Evolutionary conservation across 2,797 vertebrate genomes (phyloP), one percentile per base, ranked within the genome.

Genomic region (Monodelphis domestica): DNA sequence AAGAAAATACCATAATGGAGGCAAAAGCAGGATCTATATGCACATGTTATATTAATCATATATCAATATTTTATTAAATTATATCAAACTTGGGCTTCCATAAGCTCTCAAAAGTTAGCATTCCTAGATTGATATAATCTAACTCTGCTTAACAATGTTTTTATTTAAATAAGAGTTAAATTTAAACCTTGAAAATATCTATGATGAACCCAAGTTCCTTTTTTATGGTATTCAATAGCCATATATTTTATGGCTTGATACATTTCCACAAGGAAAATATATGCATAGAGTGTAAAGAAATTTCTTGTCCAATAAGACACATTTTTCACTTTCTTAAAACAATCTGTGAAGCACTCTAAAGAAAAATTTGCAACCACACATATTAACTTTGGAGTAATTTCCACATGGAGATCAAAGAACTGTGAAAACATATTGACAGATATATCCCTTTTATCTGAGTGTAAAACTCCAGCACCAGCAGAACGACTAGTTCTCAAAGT

Each of bases 381-480:
- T 89, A 94, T 89, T 91, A 93, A 91, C 45, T 87, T 89, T 87
- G 59, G 30, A 93, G 24, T 24, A 50, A 52, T 9, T 92, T 91
- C 12, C 52, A 53, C 1, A 90, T 50, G 51, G 21, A 96, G 87
- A 95, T 96, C 91, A 96, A 94, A 94, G 30, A 91, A 14, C 91
- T 94, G 30, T 91, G 87, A 90, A 94, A 93, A 15, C 11, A 30
- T 91, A 90, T 52, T 94, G 91, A 94, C 50, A 96, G 87, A 91
- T 91, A n/a, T 0, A 70, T 84, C 52, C 12, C 52, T 96, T 97
- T 97, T 56, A 95, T 95, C 87, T 93, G 91, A 91, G 53, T 90
- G 1, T 91, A 95, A 94, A 92, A 94, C 7, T 91, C 52, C 94
- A 90, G 6, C 56, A 33, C 4, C 90, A 91, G 52, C 45, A 92